Conservation (phyloP, 2,797 vertebrate genomes). For the Schizopygopsis pylzovi region DNA sequence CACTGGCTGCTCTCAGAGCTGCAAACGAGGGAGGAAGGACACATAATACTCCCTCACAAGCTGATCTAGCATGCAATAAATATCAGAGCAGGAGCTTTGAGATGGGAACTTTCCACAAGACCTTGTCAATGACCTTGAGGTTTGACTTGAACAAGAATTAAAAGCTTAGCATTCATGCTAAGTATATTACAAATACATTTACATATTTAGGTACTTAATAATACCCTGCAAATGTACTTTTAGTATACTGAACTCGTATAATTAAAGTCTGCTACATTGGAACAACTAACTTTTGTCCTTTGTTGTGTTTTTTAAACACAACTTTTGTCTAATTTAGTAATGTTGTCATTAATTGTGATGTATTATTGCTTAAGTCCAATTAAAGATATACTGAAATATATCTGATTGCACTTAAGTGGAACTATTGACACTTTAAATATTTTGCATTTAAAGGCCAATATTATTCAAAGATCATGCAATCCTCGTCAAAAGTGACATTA, state of each 20-base stretch:
- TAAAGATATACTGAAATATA: too few species aligned
- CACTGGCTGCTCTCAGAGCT: constrained; percentile 21
- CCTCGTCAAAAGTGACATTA: too few species aligned
- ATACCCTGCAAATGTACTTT: not conserved
- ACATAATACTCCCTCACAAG: constrained; percentile 5
- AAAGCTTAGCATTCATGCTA: not conserved
- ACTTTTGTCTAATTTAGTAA: too few species aligned
- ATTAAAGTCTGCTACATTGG: not conserved
- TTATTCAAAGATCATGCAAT: too few species aligned
- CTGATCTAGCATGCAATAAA: constrained; percentile 37
- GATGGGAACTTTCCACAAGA: not conserved
- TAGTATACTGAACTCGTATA: not conserved
- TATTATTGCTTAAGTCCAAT: too few species aligned
- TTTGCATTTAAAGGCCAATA: too few species aligned
- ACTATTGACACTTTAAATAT: too few species aligned
- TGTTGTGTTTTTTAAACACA: too few species aligned
- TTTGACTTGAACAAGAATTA: not conserved
- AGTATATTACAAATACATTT: not conserved
- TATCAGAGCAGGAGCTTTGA: not conserved
- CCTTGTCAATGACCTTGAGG: not conserved
- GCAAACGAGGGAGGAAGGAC: constrained; percentile 30
- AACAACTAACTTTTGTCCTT: not conserved
- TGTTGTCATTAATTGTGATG: too few species aligned
- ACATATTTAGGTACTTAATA: not conserved
- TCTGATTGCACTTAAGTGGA: too few species aligned